A percentile compares a stretch with the other conserved stretches of the same genome.
These are phyloP conservation scores for Triops cancriformis DNA, from an alignment of 1,140 invertebrate species.

Conservation along the genomic window DNA sequence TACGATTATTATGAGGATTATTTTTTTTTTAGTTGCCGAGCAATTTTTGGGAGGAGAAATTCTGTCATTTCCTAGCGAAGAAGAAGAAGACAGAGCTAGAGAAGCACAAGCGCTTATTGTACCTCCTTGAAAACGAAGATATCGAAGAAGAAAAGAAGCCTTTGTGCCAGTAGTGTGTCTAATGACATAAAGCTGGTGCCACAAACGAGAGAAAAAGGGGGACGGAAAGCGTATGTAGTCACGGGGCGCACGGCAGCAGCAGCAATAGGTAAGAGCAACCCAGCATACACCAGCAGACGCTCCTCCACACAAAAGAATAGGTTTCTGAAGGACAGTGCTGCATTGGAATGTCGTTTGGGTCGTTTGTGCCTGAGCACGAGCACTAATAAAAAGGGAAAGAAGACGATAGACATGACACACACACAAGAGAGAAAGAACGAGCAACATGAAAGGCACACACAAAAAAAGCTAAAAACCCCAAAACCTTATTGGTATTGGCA, in stretches of 20 bases:
- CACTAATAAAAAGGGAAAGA: conserved; percentile 5
- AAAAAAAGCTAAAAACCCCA: neutral
- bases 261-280: neutral
- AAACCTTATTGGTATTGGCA: neutral
- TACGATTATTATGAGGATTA: too few species aligned
- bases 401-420: conserved; percentile 5
- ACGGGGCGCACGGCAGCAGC: conserved; percentile 7
- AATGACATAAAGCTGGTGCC: conserved; percentile 5
- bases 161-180: neutral
- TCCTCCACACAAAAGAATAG: neutral
- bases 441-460: neutral
- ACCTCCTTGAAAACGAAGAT: neutral
- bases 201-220: neutral
- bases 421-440: neutral
- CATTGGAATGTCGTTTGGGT: conserved; percentile 13
- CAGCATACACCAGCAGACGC: neutral
- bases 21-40: neutral
- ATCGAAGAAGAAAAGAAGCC: neutral
- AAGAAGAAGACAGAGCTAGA: neutral
- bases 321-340: neutral
- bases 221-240: neutral
- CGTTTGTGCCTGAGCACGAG: conserved; percentile 8
- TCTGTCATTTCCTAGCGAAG: neutral
- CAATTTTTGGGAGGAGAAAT: neutral
- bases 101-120: neutral